These are phyloP conservation scores for Saturnia japonica DNA, from an alignment of 2,888 invertebrate species.

Conservation along the genomic window DNA sequence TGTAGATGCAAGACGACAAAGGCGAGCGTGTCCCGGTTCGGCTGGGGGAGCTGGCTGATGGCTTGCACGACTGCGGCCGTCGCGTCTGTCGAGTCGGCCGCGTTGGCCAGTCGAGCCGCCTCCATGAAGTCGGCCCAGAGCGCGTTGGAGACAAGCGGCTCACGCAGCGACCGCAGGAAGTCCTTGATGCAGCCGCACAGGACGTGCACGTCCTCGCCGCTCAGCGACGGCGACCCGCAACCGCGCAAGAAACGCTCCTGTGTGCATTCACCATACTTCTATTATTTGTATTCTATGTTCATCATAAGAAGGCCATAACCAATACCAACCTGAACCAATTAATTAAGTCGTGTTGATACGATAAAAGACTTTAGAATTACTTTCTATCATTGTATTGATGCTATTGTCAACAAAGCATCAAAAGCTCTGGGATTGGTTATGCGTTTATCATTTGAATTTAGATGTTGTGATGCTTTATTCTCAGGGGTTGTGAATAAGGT, in stretches of 20 bases:
- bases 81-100: slow-evolving; percentile 73
- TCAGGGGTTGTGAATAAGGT: too few relatives aligned
- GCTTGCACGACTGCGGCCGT: slow-evolving; percentile 86
- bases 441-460: too few relatives aligned
- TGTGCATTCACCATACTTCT: too few relatives aligned
- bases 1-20: slow-evolving; percentile 95
- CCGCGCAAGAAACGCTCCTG: slow-evolving; percentile 93
- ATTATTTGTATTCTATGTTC: too few relatives aligned
- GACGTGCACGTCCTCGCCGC: slow-evolving; percentile 89
- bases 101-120: slow-evolving; percentile 83
- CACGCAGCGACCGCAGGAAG: slow-evolving; percentile 93
- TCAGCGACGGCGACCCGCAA: slow-evolving; percentile 91
- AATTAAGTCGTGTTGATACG: too few relatives aligned
- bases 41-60: slow-evolving; percentile 92
- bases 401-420: too few relatives aligned
- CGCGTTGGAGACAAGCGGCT: slow-evolving; percentile 92
- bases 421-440: too few relatives aligned
- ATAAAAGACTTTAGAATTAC: too few relatives aligned
- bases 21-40: slow-evolving; percentile 97
- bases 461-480: too few relatives aligned
- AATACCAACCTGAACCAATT: too few relatives aligned
- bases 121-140: slow-evolving; percentile 91
- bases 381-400: too few relatives aligned
- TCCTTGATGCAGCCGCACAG: slow-evolving; percentile 97
- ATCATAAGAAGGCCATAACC: too few relatives aligned